Evolutionary conservation across 2,113 vertebrate species (phyloP).

Genomic region (Mellivora capensis): DNA sequence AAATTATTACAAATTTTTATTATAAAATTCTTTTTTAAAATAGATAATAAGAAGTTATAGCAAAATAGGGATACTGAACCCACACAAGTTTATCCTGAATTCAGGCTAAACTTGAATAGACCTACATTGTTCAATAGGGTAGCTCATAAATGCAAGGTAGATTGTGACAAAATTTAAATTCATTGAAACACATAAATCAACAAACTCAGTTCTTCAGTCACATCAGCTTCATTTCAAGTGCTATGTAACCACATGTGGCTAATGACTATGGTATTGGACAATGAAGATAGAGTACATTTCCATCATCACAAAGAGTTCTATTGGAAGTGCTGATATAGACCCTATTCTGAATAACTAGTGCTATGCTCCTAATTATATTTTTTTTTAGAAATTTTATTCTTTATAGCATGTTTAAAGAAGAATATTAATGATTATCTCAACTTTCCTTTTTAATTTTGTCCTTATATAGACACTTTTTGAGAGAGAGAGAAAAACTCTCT

Average conservation of each 20-base stretch:
- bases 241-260: background rate
- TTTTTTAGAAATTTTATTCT: background rate
- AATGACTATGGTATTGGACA: background rate
- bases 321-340: background rate
- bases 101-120: background rate
- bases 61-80: background rate
- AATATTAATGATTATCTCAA: background rate
- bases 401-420: background rate
- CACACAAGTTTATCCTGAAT: background rate
- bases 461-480: background rate
- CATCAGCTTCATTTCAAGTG: background rate
- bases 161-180: slow-evolving; percentile 16
- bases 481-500: background rate
- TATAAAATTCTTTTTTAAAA: background rate
- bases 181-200: background rate
- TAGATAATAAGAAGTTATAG: background rate
- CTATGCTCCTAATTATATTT: background rate
- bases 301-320: background rate
- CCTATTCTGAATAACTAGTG: background rate
- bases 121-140: background rate
- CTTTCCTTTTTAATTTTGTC: background rate
- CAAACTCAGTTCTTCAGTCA: background rate
- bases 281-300: background rate
- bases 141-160: background rate
- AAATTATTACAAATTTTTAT: background rate